Conservation (phyloP, 2,113 vertebrate genomes). For the Stomatorhinus ivindoensis region DNA sequence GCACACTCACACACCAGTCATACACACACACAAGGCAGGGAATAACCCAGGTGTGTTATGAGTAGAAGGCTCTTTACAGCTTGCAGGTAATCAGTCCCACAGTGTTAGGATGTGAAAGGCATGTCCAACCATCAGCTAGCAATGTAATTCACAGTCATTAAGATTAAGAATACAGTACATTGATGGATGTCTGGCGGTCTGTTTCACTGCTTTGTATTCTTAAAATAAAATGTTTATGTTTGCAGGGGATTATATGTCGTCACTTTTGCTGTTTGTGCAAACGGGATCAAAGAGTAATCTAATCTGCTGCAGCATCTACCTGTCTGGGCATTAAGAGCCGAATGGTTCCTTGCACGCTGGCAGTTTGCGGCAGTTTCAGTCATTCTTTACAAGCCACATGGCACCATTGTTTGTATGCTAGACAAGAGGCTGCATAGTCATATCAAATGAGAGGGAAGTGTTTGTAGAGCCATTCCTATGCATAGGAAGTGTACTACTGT, state of each 20-base stretch:
- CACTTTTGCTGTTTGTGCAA: background rate
- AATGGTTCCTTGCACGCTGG: background rate
- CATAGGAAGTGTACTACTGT: background rate
- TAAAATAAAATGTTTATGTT: background rate
- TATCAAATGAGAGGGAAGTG: background rate
- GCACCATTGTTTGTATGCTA: conserved; percentile 25
- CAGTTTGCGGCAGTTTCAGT: background rate
- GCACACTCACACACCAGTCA: no score
- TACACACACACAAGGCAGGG: no score
- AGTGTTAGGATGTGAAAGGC: background rate
- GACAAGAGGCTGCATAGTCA: background rate
- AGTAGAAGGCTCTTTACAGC: background rate
- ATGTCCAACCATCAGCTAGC: background rate
- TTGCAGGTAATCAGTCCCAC: background rate
- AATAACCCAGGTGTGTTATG: no score
- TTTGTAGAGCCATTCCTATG: background rate
- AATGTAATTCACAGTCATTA: background rate
- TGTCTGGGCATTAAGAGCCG: background rate
- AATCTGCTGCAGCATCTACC: conserved; percentile 44
- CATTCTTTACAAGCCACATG: conserved; percentile 19
- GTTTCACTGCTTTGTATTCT: background rate
- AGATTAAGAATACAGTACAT: background rate
- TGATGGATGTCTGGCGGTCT: background rate
- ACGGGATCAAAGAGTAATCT: conserved; percentile 27
- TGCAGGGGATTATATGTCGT: background rate